Base-by-base conservation (phyloP, 2,888 invertebrate genomes). In the Nowickia ferox region DNA sequence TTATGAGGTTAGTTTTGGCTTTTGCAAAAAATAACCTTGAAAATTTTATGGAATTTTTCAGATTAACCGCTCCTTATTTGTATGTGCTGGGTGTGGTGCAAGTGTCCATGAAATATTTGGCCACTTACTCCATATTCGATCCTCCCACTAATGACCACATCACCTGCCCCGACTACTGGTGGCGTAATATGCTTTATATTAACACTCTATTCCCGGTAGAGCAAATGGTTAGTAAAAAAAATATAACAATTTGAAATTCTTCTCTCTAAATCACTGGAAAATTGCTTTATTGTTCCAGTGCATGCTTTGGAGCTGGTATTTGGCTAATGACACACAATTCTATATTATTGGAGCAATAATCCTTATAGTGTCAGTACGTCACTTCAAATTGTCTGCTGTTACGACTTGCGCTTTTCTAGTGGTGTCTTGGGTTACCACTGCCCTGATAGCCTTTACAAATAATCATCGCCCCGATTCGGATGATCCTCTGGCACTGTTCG, bases 231-330 rank as follows among this genome's bases (percentile, higher is more conserved):
- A 93, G 92, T 89, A 46, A 4, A 17, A 11, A 17, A 6, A 19
- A n/a, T 30, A 6, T 30, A 30, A 30, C 6, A 30, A 30, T 9
- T 57, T 13, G 0, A 22, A 57, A 11, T 10, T 38, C n/a, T 38
- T 1, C 9, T 1, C 11, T 46, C 51, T 74, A 42, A 19, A 6
- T 2, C 9, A 48, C n/a, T 66, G 1, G 30, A n/a, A 30, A 15
- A 10, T 66, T 38, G 1, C 46, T 44, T 19, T 44, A 3, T 83
- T 84, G 65, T 79, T 83, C 93, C 61, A 97, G 97, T 97, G 97
- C 91, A 97, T 97, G 97, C 92, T 97, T 48, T 97, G 97, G 97
- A 97, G 97, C 93, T 97, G 97, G 97, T 97, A 97, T 90, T 93
- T 97, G 65, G 96, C 97, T 0, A 97, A 97, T 89, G 97, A 97